Conservation (phyloP, 1,140 invertebrate species). For the Drosophila melanica region DNA sequence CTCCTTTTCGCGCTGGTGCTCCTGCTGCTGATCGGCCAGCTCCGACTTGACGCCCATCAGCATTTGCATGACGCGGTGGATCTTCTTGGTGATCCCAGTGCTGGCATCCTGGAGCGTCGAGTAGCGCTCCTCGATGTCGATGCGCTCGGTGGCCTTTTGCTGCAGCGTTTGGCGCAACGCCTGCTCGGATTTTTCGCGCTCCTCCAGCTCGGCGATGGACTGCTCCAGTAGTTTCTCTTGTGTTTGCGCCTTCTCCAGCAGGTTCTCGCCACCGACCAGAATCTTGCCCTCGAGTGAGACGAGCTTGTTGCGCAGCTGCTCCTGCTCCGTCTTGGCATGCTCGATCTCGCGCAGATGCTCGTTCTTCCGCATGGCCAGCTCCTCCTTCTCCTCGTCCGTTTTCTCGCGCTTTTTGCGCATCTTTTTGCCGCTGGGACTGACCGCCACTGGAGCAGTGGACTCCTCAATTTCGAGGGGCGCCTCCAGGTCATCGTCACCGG, state of each 20-base stretch:
- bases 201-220: slow-evolving; percentile 95
- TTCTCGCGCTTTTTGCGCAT: slow-evolving; percentile 85
- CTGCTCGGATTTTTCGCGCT: slow-evolving; percentile 92
- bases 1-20: slow-evolving; percentile 98
- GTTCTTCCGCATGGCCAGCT: slow-evolving; percentile 86
- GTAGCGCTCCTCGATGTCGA: slow-evolving; percentile 98
- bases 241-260: slow-evolving; percentile 98
- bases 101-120: slow-evolving; percentile 97
- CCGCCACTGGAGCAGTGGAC: slow-evolving; percentile 79
- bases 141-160: slow-evolving; percentile 95
- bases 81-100: slow-evolving; percentile 95
- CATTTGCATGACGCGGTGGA: slow-evolving; percentile 94
- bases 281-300: slow-evolving; percentile 97
- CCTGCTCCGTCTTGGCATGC: slow-evolving; percentile 87
- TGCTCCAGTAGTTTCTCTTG: slow-evolving; percentile 96
- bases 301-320: slow-evolving; percentile 93
- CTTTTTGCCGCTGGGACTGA: slow-evolving; percentile 62
- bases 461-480: slow-evolving; percentile 84
- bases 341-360: slow-evolving; percentile 86
- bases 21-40: slow-evolving; percentile 94
- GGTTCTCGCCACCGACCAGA: slow-evolving; percentile 98
- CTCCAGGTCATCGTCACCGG: slow-evolving; percentile 70
- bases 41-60: slow-evolving; percentile 93
- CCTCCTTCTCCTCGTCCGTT: slow-evolving; percentile 87
- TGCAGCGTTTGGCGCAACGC: slow-evolving; percentile 92